These are phyloP conservation scores for Cardinalis cardinalis DNA, from an alignment of 2,113 vertebrate genomes.

Conservation along the genomic window DNA sequence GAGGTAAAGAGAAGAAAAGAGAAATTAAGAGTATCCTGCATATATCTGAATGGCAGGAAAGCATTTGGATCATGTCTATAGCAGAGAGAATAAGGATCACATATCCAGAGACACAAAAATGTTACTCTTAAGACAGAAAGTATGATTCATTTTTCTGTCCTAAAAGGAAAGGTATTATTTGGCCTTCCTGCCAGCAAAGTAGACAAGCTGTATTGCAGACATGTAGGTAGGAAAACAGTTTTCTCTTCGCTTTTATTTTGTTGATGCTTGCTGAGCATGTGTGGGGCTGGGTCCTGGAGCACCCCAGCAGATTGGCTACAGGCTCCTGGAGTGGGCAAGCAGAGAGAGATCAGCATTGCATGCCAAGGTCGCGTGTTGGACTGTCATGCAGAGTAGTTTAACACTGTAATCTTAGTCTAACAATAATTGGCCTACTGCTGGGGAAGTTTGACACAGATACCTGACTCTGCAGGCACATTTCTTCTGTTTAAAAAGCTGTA, in stretches of 20 bases:
- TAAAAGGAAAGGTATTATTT: background rate
- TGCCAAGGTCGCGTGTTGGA: background rate
- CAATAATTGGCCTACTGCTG: background rate
- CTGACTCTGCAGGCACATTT: background rate
- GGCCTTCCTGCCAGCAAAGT: background rate
- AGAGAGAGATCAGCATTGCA: fast-evolving
- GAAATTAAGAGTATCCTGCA: background rate
- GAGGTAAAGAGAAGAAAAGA: background rate
- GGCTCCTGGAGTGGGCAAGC: background rate
- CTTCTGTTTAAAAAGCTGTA: background rate
- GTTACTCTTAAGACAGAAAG: background rate
- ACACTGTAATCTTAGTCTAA: background rate
- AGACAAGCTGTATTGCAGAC: constrained; percentile 5
- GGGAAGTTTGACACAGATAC: background rate
- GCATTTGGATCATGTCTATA: constrained; percentile 5
- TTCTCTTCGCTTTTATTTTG: background rate
- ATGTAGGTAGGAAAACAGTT: background rate
- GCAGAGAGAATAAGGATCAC: background rate
- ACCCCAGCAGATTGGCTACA: background rate
- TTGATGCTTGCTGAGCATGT: fast-evolving
- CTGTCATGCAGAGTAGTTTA: background rate
- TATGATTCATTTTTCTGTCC: constrained; percentile 2
- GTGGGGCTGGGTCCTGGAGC: background rate
- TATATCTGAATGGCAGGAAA: background rate
- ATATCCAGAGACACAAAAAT: background rate